Evolutionary conservation across 1,140 invertebrate species (phyloP).

Genomic region (Hermetia illucens): DNA sequence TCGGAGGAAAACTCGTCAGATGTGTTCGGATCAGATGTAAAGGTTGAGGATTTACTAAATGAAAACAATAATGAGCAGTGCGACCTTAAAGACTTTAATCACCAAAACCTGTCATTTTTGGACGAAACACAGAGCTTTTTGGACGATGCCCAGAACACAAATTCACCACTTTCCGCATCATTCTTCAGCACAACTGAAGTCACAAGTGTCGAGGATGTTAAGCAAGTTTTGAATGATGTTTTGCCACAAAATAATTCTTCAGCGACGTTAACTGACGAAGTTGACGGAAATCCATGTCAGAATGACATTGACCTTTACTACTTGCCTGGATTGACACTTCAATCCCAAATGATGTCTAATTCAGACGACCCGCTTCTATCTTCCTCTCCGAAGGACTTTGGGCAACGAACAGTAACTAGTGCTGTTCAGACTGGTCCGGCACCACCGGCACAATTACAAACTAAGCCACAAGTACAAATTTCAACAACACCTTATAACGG

Average conservation of each 20-base stretch:
- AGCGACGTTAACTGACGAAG: slow-evolving; percentile 23
- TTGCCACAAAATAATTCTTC: slow-evolving; percentile 55
- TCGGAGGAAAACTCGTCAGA: neutral
- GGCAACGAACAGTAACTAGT: slow-evolving; percentile 37
- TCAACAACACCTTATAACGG: too few relatives aligned
- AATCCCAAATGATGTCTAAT: slow-evolving; percentile 69
- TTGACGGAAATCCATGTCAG: slow-evolving; percentile 19
- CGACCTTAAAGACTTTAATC: slow-evolving; percentile 25
- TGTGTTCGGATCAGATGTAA: slow-evolving; percentile 16
- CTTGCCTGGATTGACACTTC: slow-evolving; percentile 30
- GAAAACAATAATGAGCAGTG: slow-evolving; percentile 19
- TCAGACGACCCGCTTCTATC: slow-evolving; percentile 70
- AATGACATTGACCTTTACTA: slow-evolving; percentile 30
- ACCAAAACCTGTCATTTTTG: slow-evolving; percentile 27
- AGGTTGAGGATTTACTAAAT: slow-evolving; percentile 25
- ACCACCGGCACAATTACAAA: slow-evolving; percentile 6
- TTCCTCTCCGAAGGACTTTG: slow-evolving; percentile 65
- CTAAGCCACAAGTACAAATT: too few relatives aligned
- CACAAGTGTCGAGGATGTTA: slow-evolving; percentile 68
- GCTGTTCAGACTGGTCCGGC: slow-evolving; percentile 5
- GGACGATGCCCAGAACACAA: slow-evolving; percentile 45
- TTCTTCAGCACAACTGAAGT: slow-evolving; percentile 78
- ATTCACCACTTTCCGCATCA: slow-evolving; percentile 58
- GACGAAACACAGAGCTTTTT: slow-evolving; percentile 31
- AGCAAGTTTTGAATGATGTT: slow-evolving; percentile 66